phyloP scores from a whole-genome alignment of 2,888 invertebrate genomes.

The Itoplectis maculator region DNA sequence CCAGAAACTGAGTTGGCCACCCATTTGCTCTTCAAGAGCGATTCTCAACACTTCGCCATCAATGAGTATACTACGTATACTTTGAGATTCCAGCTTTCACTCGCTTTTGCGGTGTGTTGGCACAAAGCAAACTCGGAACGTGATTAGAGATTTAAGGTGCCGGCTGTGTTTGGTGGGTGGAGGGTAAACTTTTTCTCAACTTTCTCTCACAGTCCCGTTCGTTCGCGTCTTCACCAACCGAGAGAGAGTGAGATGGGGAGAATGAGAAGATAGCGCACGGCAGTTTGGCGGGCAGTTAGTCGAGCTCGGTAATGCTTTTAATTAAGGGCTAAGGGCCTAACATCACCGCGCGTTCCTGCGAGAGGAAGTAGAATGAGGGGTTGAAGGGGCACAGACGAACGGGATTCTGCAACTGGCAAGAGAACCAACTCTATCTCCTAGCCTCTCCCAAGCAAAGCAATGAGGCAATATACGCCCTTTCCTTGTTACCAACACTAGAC shows the following conservation, averaged over 20 bases:
- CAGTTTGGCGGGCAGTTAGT: conserved; percentile 69
- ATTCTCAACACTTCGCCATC: conserved; percentile 38
- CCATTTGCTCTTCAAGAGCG: conserved; percentile 20
- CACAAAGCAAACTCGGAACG: conserved; percentile 69
- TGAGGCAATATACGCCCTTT: conserved; percentile 69
- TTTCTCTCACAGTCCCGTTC: conserved; percentile 41
- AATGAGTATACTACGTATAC: conserved; percentile 40
- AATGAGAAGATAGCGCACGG: conserved; percentile 32
- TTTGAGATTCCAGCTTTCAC: conserved; percentile 63
- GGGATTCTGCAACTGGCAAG: conserved; percentile 61
- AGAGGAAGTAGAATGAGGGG: conserved; percentile 47
- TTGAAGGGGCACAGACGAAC: conserved; percentile 47
- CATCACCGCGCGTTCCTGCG: conserved; percentile 61
- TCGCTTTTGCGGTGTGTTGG: conserved; percentile 66
- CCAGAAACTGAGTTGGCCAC: neutral
- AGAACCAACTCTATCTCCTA: conserved; percentile 63
- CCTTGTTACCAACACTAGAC: conserved; percentile 63
- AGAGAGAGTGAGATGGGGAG: conserved; percentile 38
- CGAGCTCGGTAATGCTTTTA: conserved; percentile 74
- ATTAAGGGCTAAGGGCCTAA: conserved; percentile 73
- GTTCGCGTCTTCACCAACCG: conserved; percentile 41
- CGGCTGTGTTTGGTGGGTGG: conserved; percentile 61
- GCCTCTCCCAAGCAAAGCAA: conserved; percentile 67
- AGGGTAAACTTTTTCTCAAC: conserved; percentile 69
- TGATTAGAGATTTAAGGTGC: conserved; percentile 71